Evolutionary conservation across 2,888 invertebrate species (phyloP), one percentile per base, ranked within the genome.

Genomic region (Caenorhabditis sp.): DNA sequence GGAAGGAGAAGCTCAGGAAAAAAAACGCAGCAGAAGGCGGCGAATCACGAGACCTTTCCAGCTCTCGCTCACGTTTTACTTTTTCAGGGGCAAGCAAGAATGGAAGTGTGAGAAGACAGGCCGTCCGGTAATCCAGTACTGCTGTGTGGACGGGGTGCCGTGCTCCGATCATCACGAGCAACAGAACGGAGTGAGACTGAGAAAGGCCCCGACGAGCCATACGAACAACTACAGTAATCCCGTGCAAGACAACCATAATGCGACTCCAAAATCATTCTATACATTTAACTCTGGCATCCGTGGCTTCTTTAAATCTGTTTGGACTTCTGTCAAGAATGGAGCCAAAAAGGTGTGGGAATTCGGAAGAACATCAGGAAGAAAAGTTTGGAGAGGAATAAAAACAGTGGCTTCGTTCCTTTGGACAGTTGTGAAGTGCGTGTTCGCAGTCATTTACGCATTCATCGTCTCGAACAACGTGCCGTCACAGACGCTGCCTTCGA

Each of bases 81-180:
- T 17, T 70, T 82, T 39, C 71, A 82, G 82, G 58, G 82, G 82
- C 30, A 78, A 80, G 46, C 74, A 73, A 27, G 80, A 80, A 68
- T 82, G 82, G 82, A 82, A 82, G 53, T 82, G 82, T 52, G 80
- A 77, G 39, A 77, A 65, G 59, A 68, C 58, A 8, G 59, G 43
- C 2, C 27, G 35, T 2, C 68, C 68, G 39, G 68, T 68, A 13
- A 68, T 65, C 30, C 75, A 70, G 39, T 68, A 61, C 46, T 82
- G 82, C 45, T 82, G 82, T 56, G 78, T 80, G 7, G 68, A 80
- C 32, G 66, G 71, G 39, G 27, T 43, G 0, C 43, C 39, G n/a
- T 58, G 61, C 58, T 48, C 53, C 26, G 71, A 65, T 24, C 35
- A 62, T n/a, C 17, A n/a, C 15, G 50, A 61, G 37, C 50, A 56